Evolutionary conservation across 2,113 vertebrate species (phyloP).

Genomic region (Cichladusa arquata): DNA sequence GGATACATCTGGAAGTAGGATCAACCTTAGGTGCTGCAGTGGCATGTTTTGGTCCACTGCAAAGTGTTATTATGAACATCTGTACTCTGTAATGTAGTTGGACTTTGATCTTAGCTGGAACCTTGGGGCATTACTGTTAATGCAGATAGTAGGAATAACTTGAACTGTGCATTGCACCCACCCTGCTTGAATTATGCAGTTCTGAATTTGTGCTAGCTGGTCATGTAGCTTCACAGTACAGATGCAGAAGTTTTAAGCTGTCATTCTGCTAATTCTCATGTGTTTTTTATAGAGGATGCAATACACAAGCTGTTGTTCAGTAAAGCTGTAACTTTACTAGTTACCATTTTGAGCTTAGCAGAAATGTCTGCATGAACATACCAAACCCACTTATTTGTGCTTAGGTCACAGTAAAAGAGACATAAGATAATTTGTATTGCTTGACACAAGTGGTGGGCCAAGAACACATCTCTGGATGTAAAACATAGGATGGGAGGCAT

Average conservation of each 20-base stretch:
- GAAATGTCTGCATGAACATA: background rate
- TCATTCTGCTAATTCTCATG: background rate
- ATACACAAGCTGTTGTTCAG: background rate
- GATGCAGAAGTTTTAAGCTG: background rate
- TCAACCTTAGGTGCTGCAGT: background rate
- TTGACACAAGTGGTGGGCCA: background rate
- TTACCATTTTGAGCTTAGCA: background rate
- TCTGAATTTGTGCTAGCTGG: background rate
- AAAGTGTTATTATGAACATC: background rate
- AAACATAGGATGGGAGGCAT: background rate
- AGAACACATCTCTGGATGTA: background rate
- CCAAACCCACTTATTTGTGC: background rate
- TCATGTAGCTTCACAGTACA: background rate
- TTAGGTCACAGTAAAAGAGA: background rate
- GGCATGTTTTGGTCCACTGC: background rate
- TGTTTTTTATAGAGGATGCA: background rate
- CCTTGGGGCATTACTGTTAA: background rate
- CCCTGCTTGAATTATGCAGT: background rate
- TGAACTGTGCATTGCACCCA: background rate
- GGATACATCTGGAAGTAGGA: background rate
- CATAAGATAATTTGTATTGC: background rate
- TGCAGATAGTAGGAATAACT: background rate
- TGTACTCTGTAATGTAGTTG: background rate
- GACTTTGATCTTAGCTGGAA: background rate
- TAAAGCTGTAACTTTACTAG: background rate